Conservation (phyloP, 2,888 invertebrate species). For the Nephrotoma flavescens region DNA sequence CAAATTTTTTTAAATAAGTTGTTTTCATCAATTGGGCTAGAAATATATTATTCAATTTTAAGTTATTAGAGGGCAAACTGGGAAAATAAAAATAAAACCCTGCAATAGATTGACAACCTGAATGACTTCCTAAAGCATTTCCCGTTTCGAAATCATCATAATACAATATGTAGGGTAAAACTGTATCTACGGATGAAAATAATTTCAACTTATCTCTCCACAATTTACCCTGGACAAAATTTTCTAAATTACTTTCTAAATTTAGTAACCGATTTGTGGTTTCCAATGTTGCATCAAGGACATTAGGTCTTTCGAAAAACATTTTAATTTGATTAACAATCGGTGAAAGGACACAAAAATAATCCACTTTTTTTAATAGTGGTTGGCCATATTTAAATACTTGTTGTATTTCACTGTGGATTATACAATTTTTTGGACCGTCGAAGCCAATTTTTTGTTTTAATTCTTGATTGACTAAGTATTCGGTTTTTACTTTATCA, state of each 20-base stretch:
- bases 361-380: neutral
- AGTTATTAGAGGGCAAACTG: neutral
- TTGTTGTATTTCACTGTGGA: too few relatives aligned
- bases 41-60: neutral
- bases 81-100: neutral
- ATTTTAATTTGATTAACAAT: neutral
- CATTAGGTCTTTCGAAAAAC: neutral
- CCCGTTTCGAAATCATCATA: too few relatives aligned
- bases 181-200: neutral
- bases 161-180: neutral
- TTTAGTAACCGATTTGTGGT: neutral
- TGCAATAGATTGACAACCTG: neutral
- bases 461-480: too few relatives aligned
- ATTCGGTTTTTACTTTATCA: too few relatives aligned
- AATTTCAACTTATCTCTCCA: neutral
- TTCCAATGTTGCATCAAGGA: neutral
- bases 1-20: too few relatives aligned
- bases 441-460: too few relatives aligned
- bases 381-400: neutral
- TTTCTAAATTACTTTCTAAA: too few relatives aligned
- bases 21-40: too few relatives aligned
- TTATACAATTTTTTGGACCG: neutral
- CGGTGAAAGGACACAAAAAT: neutral
- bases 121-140: neutral
- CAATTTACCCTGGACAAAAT: too few relatives aligned